phyloP scores from a whole-genome alignment of 1,140 invertebrate species.

The Philopotamus ludificatus region DNA sequence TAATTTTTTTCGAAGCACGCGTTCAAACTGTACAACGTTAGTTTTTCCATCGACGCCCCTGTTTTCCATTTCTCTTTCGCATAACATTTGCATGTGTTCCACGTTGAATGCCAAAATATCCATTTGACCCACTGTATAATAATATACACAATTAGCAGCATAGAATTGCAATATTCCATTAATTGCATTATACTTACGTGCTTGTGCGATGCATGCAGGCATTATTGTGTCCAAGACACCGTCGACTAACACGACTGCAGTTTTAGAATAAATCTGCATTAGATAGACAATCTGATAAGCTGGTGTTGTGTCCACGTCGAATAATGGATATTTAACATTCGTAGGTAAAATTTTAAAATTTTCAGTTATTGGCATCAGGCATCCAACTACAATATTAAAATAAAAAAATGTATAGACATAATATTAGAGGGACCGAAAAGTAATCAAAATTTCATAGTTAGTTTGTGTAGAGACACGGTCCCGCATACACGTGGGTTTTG shows the following conservation, averaged over 20 bases:
- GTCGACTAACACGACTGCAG: conserved; percentile 53
- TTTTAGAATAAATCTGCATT: conserved; percentile 53
- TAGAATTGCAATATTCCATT: conserved; percentile 1
- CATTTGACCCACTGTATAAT: conserved; percentile 51
- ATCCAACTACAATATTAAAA: conserved; percentile 48
- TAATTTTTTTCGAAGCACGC: conserved; percentile 44
- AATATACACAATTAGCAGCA: too few relatives aligned
- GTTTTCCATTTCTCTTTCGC: conserved; percentile 43
- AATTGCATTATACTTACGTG: conserved; percentile 45
- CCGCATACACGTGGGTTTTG: too few relatives aligned
- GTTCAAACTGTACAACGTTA: conserved; percentile 18
- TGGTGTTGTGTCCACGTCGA: conserved; percentile 48
- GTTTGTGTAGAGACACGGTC: too few relatives aligned
- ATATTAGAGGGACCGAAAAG: too few relatives aligned
- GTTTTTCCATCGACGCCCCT: conserved; percentile 1
- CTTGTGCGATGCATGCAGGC: conserved; percentile 50
- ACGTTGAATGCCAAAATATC: conserved; percentile 52
- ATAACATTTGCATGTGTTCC: conserved; percentile 48
- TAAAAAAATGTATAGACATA: too few relatives aligned
- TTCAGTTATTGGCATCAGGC: conserved; percentile 51
- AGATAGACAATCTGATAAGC: conserved; percentile 48
- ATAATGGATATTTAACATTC: conserved; percentile 52
- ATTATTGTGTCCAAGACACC: conserved; percentile 53
- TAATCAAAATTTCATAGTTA: too few relatives aligned
- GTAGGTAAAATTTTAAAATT: conserved; percentile 52